phyloP scores from a whole-genome alignment of 2,888 invertebrate genomes.

The Tenodera sinensis region DNA sequence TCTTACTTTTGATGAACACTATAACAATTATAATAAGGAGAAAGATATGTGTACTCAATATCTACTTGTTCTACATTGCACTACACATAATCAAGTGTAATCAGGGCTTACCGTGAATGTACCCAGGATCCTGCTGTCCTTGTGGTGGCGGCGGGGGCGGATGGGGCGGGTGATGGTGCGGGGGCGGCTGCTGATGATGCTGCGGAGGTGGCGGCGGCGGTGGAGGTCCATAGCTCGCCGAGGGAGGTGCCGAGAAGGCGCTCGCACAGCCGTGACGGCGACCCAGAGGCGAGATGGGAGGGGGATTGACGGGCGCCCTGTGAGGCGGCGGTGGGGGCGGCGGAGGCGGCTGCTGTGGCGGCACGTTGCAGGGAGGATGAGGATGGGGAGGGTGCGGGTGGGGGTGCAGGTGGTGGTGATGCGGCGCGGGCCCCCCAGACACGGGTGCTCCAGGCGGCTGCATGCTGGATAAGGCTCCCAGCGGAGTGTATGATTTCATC shows the following conservation, averaged over 20 bases:
- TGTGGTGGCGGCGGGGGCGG: not conserved
- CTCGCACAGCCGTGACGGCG: constrained; percentile 58
- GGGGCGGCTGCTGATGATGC: constrained; percentile 14
- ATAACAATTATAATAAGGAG: too few relatives aligned
- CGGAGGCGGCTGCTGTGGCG: constrained; percentile 43
- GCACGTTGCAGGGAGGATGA: constrained; percentile 40
- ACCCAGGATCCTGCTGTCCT: constrained; percentile 36
- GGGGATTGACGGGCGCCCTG: not conserved
- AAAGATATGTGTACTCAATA: too few relatives aligned
- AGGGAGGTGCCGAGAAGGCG: constrained; percentile 59
- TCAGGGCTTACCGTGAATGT: constrained; percentile 44
- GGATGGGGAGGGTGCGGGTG: constrained; percentile 47
- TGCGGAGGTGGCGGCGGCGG: constrained; percentile 33
- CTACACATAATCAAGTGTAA: too few relatives aligned
- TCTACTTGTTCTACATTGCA: too few relatives aligned
- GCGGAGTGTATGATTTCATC: constrained; percentile 73
- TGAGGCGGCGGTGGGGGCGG: constrained; percentile 39
- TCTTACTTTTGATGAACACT: too few relatives aligned
- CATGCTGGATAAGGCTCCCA: constrained; percentile 82
- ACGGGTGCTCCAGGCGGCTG: constrained; percentile 65
- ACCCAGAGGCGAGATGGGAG: constrained; percentile 45
- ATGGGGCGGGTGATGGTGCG: not conserved
- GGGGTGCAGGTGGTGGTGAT: constrained; percentile 46
- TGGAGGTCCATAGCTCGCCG: constrained; percentile 30
- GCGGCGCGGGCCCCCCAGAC: constrained; percentile 43